Evolutionary conservation across 2,888 invertebrate species (phyloP).

Genomic region (Lacanobia wlatinum): DNA sequence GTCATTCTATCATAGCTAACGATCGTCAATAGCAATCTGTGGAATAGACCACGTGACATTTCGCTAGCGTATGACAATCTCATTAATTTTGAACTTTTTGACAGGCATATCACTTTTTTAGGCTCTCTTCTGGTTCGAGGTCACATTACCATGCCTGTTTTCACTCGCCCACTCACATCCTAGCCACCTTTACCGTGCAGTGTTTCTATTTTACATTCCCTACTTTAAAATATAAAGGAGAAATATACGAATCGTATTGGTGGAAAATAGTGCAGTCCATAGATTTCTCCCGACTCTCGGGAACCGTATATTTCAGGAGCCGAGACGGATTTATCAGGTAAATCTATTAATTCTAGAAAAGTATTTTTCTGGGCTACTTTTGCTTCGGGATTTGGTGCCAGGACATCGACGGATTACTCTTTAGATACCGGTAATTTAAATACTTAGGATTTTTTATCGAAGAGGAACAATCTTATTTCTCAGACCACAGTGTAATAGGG

Average conservation of each 20-base stretch:
- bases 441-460: too few relatives aligned
- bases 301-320: constrained; percentile 44
- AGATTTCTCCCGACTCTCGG: constrained; percentile 19
- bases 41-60: too few relatives aligned
- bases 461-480: too few relatives aligned
- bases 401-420: constrained; percentile 23
- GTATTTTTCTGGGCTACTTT: constrained; percentile 24
- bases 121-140: too few relatives aligned
- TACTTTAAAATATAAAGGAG: constrained; percentile 32
- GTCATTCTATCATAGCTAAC: too few relatives aligned
- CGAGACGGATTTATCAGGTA: constrained; percentile 49
- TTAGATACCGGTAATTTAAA: background rate
- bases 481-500: too few relatives aligned
- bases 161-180: background rate
- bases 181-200: background rate
- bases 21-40: too few relatives aligned
- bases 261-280: constrained; percentile 50
- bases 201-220: constrained; percentile 30
- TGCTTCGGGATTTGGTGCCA: constrained; percentile 1
- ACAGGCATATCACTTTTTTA: too few relatives aligned
- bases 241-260: constrained; percentile 19
- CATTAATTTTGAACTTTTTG: too few relatives aligned
- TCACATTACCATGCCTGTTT: background rate
- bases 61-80: too few relatives aligned
- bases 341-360: constrained; percentile 55